Evolutionary conservation across 2,888 invertebrate genomes (phyloP).

Genomic region (Pycnomerus fuliginosus): DNA sequence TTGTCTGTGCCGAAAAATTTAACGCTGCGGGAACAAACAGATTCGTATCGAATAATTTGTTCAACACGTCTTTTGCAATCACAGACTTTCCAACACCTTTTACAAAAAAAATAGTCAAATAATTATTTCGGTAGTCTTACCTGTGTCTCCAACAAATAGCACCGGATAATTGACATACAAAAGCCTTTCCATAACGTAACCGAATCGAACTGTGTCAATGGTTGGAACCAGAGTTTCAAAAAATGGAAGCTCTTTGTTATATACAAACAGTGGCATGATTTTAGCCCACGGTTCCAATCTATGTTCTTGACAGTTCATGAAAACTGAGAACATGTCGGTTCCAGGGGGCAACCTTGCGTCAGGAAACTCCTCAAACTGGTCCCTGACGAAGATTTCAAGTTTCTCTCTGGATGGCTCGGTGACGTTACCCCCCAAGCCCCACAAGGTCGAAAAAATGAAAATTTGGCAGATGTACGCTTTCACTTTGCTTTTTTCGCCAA

Average conservation of each 20-base stretch:
- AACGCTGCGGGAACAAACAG: slow-evolving; percentile 73
- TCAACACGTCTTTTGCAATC: slow-evolving; percentile 73
- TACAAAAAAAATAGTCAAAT: slow-evolving; percentile 40
- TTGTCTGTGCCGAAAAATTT: slow-evolving; percentile 91
- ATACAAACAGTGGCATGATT: slow-evolving; percentile 72
- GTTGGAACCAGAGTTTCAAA: slow-evolving; percentile 91
- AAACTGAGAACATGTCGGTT: slow-evolving; percentile 74
- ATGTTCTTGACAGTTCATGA: slow-evolving; percentile 68
- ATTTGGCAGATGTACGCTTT: slow-evolving; percentile 70
- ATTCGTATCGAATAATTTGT: slow-evolving; percentile 61
- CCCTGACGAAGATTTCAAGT: slow-evolving; percentile 69
- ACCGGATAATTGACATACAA: slow-evolving; percentile 74
- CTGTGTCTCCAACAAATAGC: slow-evolving; percentile 87
- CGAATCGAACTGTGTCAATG: slow-evolving; percentile 85
- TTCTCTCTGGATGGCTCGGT: slow-evolving; percentile 65
- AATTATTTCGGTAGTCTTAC: slow-evolving; percentile 45
- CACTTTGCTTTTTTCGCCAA: slow-evolving; percentile 61
- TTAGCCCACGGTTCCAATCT: slow-evolving; percentile 77
- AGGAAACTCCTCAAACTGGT: slow-evolving; percentile 68
- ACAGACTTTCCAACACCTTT: slow-evolving; percentile 92
- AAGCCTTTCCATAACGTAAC: slow-evolving; percentile 75
- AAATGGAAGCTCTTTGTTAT: slow-evolving; percentile 70
- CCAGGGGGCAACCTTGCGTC: slow-evolving; percentile 69
- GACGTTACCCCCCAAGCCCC: slow-evolving; percentile 87
- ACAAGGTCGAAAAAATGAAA: slow-evolving; percentile 79